These are phyloP conservation scores for Tetramorium bicarinatum DNA, from an alignment of 2,888 invertebrate genomes.

Conservation along the genomic window DNA sequence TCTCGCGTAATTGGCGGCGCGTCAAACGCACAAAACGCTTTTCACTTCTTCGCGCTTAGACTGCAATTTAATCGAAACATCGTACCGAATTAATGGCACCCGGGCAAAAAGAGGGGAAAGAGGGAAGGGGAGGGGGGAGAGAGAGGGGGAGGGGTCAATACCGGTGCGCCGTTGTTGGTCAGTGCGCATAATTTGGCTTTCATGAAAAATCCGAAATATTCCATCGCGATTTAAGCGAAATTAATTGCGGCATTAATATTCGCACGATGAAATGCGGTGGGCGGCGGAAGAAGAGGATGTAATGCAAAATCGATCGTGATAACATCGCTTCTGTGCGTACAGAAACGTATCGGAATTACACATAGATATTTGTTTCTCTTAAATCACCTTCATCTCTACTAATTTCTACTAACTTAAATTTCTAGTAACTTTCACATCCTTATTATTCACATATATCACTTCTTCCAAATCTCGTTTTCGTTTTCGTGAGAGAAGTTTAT, in stretches of 20 bases:
- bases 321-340: conserved; percentile 11
- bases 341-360: conserved; percentile 31
- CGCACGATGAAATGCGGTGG: conserved; percentile 42
- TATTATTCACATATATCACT: neutral
- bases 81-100: conserved; percentile 53
- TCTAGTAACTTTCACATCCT: neutral
- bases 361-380: neutral
- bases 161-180: conserved; percentile 47
- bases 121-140: neutral
- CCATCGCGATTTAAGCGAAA: conserved; percentile 55
- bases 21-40: conserved; percentile 58
- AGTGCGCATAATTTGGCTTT: conserved; percentile 52
- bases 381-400: neutral
- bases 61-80: conserved; percentile 59
- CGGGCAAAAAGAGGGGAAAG: conserved; percentile 49
- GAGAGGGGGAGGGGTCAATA: conserved; percentile 9
- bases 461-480: neutral
- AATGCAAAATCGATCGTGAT: conserved; percentile 47
- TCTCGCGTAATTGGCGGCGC: conserved; percentile 56
- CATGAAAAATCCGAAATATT: conserved; percentile 54
- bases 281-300: conserved; percentile 17
- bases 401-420: conserved; percentile 16
- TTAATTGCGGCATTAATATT: conserved; percentile 58
- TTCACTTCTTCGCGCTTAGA: conserved; percentile 55
- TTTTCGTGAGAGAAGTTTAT: neutral